Base-by-base conservation (phyloP, 2,797 vertebrate genomes). In the Babyrousa celebensis region DNA sequence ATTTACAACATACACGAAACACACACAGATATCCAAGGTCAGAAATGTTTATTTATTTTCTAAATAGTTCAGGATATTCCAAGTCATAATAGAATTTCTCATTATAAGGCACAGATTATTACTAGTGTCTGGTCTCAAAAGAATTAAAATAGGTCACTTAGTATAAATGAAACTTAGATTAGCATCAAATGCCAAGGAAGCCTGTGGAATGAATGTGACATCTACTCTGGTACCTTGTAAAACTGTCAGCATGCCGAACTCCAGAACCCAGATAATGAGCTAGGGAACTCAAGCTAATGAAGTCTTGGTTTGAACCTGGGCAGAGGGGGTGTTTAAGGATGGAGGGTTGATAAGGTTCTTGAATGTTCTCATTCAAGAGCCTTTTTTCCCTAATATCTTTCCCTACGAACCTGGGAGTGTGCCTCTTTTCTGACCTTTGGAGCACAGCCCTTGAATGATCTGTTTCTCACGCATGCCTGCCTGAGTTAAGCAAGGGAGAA, bases 241-340 rank as follows among this genome's bases (percentile, higher is more conserved):
- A 92, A 12, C 7, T 5, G 43, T 21, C 29, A 78, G 12, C 58
- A 3, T 4, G 43, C 48, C 4, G 2, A 23, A 43, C 17, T 58
- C 3, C 9, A 18, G 17, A 20, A 25, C 32, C 60, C 54, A 29
- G 74, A 16, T 0, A 7, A 36, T 36, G 36, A 54, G 27, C 2
- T 0, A 18, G 43, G 12, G 12, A 3, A 1, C 11, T 10, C 1
- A 1, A 32, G 12, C 72, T 23, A 15, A 21, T 6, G 27, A n/a
- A 4, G 8, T 3, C 8, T 74, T 36, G 54, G 17, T 68, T 17
- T 83, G 54, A 84, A 20, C 10, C 43, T 20, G 20, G 75, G 56
- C 7, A n/a, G 21, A 14, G 4, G 20, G 23, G 2, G 4, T 18
- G 6, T n/a, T 54, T 3, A 18, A 9, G 25, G 62, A 48, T 36